Conservation (phyloP, 2,797 vertebrate species). For the Characodon lateralis region DNA sequence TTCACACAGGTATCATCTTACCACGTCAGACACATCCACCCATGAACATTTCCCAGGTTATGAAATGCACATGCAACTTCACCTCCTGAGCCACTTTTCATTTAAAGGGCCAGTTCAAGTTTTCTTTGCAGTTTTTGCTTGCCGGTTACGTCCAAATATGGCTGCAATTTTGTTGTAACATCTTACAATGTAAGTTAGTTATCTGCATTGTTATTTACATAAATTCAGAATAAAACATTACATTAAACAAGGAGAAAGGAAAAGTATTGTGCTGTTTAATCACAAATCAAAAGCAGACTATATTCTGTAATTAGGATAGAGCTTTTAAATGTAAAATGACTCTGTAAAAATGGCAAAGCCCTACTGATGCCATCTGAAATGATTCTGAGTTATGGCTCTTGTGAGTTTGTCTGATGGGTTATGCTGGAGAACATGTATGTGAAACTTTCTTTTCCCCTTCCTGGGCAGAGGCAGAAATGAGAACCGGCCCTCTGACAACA, state of each 20-base stretch:
- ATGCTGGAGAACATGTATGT: not conserved
- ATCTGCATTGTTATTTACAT: not conserved
- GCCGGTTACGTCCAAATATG: not conserved
- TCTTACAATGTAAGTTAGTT: not conserved
- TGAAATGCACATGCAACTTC: not conserved
- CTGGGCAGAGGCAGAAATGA: not conserved
- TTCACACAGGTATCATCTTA: not conserved
- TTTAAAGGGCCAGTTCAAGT: not conserved
- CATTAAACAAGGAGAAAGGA: not conserved
- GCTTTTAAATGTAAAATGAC: not conserved
- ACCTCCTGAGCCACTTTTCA: not conserved
- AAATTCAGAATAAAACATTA: not conserved
- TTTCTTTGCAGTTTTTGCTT: not conserved
- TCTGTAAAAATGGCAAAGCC: not conserved
- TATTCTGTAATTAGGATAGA: not conserved
- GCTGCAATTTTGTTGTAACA: not conserved
- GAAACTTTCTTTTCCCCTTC: not conserved
- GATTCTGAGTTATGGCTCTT: not conserved
- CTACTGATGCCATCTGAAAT: not conserved
- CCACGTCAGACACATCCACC: not conserved
- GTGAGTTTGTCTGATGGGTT: not conserved
- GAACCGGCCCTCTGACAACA: conserved; percentile 24
- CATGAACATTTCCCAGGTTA: not conserved
- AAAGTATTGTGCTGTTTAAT: not conserved
- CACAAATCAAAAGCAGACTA: not conserved